Base-by-base conservation (phyloP, 2,113 vertebrate genomes). In the Lophius piscatorius region DNA sequence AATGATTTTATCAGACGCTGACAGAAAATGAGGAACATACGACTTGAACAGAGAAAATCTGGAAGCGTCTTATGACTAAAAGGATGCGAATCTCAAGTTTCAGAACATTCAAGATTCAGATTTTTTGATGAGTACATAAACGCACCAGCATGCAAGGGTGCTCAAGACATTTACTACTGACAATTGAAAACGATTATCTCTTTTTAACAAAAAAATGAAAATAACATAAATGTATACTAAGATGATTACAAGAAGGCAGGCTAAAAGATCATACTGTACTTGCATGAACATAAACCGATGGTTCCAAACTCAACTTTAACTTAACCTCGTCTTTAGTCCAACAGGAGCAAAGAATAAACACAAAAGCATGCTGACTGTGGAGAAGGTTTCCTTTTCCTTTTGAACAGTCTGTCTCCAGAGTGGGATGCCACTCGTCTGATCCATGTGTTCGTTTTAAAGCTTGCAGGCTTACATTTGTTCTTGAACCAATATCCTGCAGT, bases 401-500 rank as follows among this genome's bases (percentile, higher is more conserved):
- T n/a, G n/a, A n/a, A n/a, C n/a, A n/a, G n/a, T n/a, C n/a, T n/a
- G n/a, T n/a, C n/a, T n/a, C n/a, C n/a, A n/a, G n/a, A n/a, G n/a
- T 2, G 16, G 8, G 24, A 22, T 24, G 20, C 33, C 36, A 28
- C 34, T 36, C 35, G 36, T 51, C 14, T 54, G 52, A 74, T 49
- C 58, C 38, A 58, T 12, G 36, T 45, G 59, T 51, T 59, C 56
- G 24, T 63, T 44, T 49, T 51, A 69, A 74, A 51, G 46, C 42
- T 70, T 54, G 11, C 48, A 26, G 24, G 42, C 51, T 14, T 51
- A 56, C 57, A 35, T 34, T 47, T 24, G 14, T 35, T 51, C 22
- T 26, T 47, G 61, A 66, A 59, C 70, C 61, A 69, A 68, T 66
- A 74, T 69, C 70, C 69, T 55, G 50, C 63, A 24, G 67, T 26